Evolutionary conservation across 2,888 invertebrate genomes (phyloP).

Genomic region (Oscheius sp.): DNA sequence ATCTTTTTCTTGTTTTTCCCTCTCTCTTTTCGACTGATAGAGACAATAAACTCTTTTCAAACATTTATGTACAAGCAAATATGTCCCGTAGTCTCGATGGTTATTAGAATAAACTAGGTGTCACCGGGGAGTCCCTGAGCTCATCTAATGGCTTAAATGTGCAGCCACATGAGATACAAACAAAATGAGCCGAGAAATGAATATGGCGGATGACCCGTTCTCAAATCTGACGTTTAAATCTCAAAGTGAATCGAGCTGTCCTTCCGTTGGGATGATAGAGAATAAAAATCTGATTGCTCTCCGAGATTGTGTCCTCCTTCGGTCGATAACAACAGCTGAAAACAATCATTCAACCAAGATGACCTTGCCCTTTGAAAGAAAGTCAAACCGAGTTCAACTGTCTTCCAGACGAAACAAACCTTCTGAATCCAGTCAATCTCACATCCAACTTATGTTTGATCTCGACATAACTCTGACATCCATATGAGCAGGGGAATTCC

Average conservation of each 20-base stretch:
- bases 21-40: conserved; percentile 25
- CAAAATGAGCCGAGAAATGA: neutral
- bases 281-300: conserved; percentile 67
- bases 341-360: neutral
- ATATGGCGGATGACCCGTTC: neutral
- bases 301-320: conserved; percentile 69
- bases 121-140: conserved; percentile 29
- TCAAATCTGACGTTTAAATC: conserved; percentile 62
- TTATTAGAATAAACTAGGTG: conserved; percentile 17
- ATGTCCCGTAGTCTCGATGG: neutral
- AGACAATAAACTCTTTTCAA: neutral
- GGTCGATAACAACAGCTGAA: conserved; percentile 69
- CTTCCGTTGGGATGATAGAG: conserved; percentile 69
- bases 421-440: conserved; percentile 68
- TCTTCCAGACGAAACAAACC: conserved; percentile 43
- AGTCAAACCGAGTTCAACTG: neutral
- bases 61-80: conserved; percentile 18
- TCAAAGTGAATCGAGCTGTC: conserved; percentile 67
- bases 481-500: conserved; percentile 66
- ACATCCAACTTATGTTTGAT: conserved; percentile 69
- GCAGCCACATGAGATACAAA: conserved; percentile 1
- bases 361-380: neutral
- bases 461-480: conserved; percentile 69
- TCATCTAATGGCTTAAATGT: neutral
- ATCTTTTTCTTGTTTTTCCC: neutral